Evolutionary conservation across 2,888 invertebrate genomes (phyloP).

Genomic region (Creontiades dilutus): DNA sequence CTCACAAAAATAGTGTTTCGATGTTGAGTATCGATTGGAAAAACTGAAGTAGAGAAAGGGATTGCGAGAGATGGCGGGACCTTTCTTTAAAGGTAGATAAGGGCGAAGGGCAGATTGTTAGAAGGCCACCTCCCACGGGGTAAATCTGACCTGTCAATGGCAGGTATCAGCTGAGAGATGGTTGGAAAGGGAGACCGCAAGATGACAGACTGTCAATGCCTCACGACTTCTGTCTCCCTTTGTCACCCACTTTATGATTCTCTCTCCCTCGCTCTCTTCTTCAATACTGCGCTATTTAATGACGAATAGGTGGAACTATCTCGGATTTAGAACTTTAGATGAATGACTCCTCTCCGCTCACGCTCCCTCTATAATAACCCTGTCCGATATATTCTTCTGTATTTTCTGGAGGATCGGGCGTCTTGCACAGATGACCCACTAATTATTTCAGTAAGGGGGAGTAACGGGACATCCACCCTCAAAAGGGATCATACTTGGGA

Average conservation of each 20-base stretch:
- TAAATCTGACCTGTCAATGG: constrained; percentile 62
- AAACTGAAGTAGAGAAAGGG: not conserved
- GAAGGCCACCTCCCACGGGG: constrained; percentile 16
- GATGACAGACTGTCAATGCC: constrained; percentile 52
- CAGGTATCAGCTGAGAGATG: not conserved
- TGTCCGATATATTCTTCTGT: too few relatives aligned
- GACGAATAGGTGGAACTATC: constrained; percentile 43
- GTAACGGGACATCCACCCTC: too few relatives aligned
- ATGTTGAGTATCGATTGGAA: not conserved
- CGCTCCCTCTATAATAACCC: too few relatives aligned
- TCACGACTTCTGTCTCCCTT: not conserved
- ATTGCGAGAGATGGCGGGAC: not conserved
- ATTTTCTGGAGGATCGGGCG: too few relatives aligned
- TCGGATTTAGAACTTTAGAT: not conserved
- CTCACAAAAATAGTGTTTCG: not conserved
- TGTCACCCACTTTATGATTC: not conserved
- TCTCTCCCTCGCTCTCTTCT: not conserved
- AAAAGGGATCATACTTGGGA: too few relatives aligned
- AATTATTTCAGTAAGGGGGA: too few relatives aligned
- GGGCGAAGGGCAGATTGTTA: constrained; percentile 39
- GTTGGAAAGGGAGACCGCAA: constrained; percentile 23
- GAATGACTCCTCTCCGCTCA: not conserved
- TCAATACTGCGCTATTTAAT: not conserved
- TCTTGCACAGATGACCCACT: too few relatives aligned
- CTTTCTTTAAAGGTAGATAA: constrained; percentile 51